phyloP scores from a whole-genome alignment of 1,140 invertebrate species.

The Pemphigus obesinymphae region DNA sequence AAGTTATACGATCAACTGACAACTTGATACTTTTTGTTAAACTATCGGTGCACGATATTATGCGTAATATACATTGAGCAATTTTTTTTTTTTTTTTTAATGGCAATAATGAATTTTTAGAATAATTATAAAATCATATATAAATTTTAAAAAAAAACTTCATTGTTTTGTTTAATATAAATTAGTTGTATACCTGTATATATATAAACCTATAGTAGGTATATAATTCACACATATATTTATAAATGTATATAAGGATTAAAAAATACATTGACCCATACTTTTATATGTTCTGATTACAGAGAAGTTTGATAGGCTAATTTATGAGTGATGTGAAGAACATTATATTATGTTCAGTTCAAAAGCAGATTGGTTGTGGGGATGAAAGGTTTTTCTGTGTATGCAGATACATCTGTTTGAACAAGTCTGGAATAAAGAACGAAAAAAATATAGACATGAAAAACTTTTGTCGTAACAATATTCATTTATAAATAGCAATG shows the following conservation, averaged over 20 bases:
- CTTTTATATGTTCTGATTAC: background rate
- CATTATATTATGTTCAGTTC: conserved; percentile 8
- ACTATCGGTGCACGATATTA: background rate
- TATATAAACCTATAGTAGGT: too few species aligned
- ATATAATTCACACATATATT: background rate
- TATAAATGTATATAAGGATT: background rate
- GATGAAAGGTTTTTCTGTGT: conserved; percentile 23
- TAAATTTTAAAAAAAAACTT: background rate
- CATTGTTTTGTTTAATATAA: background rate
- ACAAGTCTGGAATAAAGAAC: conserved; percentile 3
- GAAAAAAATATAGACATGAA: background rate
- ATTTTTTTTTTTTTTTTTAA: background rate
- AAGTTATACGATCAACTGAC: background rate
- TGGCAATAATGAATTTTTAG: background rate
- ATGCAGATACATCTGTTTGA: conserved; percentile 14
- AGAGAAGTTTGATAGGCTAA: background rate
- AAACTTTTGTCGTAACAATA: background rate
- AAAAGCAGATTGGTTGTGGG: conserved; percentile 9
- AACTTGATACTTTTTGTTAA: background rate
- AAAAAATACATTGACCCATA: background rate
- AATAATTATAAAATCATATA: background rate
- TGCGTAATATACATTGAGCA: background rate
- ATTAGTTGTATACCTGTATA: background rate
- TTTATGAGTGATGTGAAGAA: background rate
- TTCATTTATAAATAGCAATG: background rate